Percentiles rank a stretch among this genome's conserved stretches.
These are phyloP conservation scores for Meandrusa payeni DNA, from an alignment of 2,888 invertebrate species.

Conservation along the genomic window DNA sequence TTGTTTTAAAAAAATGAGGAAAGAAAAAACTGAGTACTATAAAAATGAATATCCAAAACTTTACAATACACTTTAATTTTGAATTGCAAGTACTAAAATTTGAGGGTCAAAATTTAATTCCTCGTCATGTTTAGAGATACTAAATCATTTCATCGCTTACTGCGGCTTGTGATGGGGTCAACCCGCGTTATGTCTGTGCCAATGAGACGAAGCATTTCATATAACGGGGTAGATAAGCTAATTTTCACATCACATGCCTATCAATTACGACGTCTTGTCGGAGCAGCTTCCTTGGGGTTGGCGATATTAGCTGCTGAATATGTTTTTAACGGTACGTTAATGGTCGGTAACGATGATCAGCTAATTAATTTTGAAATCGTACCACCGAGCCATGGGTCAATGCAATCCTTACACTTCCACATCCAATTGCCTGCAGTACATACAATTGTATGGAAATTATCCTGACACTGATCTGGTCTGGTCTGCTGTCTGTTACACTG, in stretches of 20 bases:
- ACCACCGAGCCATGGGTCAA: no score
- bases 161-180: slow-evolving; percentile 6
- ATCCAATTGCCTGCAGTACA: no score
- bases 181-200: slow-evolving; percentile 13
- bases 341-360: no score
- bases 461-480: no score
- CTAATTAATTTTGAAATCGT: no score
- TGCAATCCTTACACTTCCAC: no score
- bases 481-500: no score
- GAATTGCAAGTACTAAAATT: slow-evolving; percentile 1
- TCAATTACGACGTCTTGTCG: slow-evolving; percentile 29
- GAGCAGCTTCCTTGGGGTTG: slow-evolving; percentile 51
- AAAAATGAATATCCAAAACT: slow-evolving; percentile 10
- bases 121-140: slow-evolving; percentile 10
- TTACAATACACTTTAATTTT: slow-evolving; percentile 1
- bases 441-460: no score
- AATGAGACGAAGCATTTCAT: slow-evolving; percentile 3
- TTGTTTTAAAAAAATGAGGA: no score
- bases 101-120: slow-evolving; percentile 1
- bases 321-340: slow-evolving; percentile 54
- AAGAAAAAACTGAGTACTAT: no score
- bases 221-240: background rate
- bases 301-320: slow-evolving; percentile 64
- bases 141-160: background rate
- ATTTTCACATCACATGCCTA: background rate